A percentile compares a stretch with the other conserved stretches of the same genome.
Evolutionary conservation across 2,113 vertebrate species (phyloP).

Genomic region (Heterocephalus glaber): DNA sequence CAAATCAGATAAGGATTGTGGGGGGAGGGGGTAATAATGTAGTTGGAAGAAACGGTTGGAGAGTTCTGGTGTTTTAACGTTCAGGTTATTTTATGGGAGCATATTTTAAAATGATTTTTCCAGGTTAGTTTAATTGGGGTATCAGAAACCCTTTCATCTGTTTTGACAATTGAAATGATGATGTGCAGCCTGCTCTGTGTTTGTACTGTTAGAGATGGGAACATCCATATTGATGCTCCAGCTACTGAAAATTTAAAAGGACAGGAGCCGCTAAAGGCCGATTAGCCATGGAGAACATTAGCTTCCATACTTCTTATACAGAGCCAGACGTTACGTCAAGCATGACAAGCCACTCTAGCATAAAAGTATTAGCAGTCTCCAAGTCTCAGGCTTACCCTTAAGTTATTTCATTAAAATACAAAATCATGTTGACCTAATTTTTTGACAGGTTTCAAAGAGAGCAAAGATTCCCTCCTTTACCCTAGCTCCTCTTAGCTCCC

Average conservation of each 20-base stretch:
- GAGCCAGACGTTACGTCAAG: constrained; percentile 71
- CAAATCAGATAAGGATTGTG: constrained; percentile 70
- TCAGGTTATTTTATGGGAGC: constrained; percentile 77
- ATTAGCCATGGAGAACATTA: constrained; percentile 79
- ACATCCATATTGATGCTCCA: constrained; percentile 73
- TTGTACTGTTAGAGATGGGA: constrained; percentile 51
- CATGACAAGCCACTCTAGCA: constrained; percentile 74
- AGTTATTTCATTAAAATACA: constrained; percentile 78
- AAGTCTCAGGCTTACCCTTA: constrained; percentile 73
- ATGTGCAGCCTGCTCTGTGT: constrained; percentile 64
- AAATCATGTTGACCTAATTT: constrained; percentile 79
- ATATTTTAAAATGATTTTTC: constrained; percentile 81
- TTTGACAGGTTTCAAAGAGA: constrained; percentile 65
- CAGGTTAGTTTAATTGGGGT: constrained; percentile 80
- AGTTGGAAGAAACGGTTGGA: constrained; percentile 36
- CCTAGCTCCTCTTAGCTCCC: not conserved
- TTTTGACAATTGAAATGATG: constrained; percentile 79
- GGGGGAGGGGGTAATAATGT: constrained; percentile 47
- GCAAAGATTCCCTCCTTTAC: constrained; percentile 49
- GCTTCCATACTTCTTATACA: constrained; percentile 42
- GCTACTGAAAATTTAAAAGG: constrained; percentile 75
- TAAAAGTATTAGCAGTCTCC: constrained; percentile 75
- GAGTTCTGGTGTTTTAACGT: constrained; percentile 70
- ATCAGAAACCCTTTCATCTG: constrained; percentile 80
- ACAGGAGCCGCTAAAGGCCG: constrained; percentile 77